Evolutionary conservation across 2,797 vertebrate species (phyloP).

Genomic region (Philypnodon macrostomus): DNA sequence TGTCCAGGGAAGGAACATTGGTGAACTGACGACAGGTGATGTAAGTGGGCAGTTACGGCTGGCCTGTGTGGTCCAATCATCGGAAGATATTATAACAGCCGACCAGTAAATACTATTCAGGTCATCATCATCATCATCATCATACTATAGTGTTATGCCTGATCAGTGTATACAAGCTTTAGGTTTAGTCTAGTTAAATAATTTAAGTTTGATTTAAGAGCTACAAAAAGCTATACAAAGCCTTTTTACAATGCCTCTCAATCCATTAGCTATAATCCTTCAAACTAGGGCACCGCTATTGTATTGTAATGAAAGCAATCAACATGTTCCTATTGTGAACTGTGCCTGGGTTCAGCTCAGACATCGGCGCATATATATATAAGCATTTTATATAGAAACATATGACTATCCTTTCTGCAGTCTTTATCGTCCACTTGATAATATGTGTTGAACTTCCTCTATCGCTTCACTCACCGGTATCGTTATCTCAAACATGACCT

Average conservation of each 20-base stretch:
- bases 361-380: neutral
- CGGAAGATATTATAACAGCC: too few species aligned
- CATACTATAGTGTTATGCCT: too few species aligned
- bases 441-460: neutral
- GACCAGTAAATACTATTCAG: too few species aligned
- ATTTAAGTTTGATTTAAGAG: too few species aligned
- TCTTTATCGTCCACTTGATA: neutral
- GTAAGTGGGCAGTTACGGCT: too few species aligned
- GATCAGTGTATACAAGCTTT: too few species aligned
- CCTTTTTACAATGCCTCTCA: conserved; percentile 1
- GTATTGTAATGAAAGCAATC: neutral
- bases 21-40: too few species aligned
- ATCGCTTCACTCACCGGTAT: neutral
- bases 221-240: neutral
- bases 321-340: neutral
- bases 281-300: conserved; percentile 1
- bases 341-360: neutral
- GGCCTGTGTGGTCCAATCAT: too few species aligned
- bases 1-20: too few species aligned
- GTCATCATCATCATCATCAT: too few species aligned
- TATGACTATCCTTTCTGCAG: neutral
- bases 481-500: conserved; percentile 1
- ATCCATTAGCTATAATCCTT: conserved; percentile 9
- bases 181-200: too few species aligned
- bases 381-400: neutral